Conservation (phyloP, 2,888 invertebrate genomes). For the Drosophila paranaensis region DNA sequence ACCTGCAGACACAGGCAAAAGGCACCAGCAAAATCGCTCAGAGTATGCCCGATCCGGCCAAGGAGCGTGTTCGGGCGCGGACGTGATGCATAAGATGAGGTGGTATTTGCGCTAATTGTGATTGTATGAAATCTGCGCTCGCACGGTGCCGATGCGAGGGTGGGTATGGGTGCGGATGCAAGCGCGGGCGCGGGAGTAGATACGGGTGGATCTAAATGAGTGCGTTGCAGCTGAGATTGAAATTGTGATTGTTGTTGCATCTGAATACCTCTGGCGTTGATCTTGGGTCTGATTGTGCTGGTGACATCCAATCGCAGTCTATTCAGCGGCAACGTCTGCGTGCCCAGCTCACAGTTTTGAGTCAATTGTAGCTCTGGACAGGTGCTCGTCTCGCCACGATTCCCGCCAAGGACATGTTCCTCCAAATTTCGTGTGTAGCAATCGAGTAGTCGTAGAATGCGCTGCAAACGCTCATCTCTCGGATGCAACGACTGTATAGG, state of each 20-base stretch:
- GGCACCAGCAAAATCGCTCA: slow-evolving; percentile 73
- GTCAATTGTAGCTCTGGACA: slow-evolving; percentile 8
- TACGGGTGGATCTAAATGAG: slow-evolving; percentile 20
- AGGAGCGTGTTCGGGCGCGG: slow-evolving; percentile 42
- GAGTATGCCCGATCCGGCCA: slow-evolving; percentile 47
- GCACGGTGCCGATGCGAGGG: slow-evolving; percentile 42
- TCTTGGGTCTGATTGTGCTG: slow-evolving; percentile 9
- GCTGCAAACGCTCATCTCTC: slow-evolving; percentile 49
- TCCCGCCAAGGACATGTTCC: slow-evolving; percentile 17
- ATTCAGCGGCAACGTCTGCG: slow-evolving; percentile 44
- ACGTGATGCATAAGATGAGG: slow-evolving; percentile 34
- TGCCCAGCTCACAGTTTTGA: slow-evolving; percentile 42
- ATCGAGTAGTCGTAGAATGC: slow-evolving; percentile 68
- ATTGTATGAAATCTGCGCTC: slow-evolving; percentile 68
- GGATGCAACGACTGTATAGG: background rate
- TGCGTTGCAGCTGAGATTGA: slow-evolving; percentile 7
- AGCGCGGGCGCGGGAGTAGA: background rate
- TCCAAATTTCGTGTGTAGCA: slow-evolving; percentile 71
- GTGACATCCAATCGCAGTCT: slow-evolving; percentile 15
- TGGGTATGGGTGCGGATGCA: background rate
- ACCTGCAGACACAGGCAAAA: slow-evolving; percentile 78
- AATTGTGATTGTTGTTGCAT: background rate
- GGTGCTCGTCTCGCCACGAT: background rate
- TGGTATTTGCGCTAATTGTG: slow-evolving; percentile 65
- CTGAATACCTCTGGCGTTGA: background rate